Evolutionary conservation across 2,113 vertebrate species (phyloP).

Genomic region (Elanus axillaris): DNA sequence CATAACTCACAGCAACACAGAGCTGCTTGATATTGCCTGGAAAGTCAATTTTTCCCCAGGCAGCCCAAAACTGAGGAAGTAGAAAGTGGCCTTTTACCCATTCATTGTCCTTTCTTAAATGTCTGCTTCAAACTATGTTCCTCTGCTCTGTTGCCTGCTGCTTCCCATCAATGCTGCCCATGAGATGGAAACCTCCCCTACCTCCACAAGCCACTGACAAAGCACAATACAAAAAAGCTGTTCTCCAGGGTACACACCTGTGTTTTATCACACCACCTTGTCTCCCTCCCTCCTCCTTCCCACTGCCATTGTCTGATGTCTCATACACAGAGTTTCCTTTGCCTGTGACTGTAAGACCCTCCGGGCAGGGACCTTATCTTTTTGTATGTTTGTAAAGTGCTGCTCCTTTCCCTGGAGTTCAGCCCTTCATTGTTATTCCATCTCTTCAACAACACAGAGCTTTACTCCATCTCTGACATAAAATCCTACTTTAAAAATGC

Average conservation of each 20-base stretch:
- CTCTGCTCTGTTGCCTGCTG: background rate
- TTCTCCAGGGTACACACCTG: slow-evolving; percentile 24
- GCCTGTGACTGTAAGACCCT: background rate
- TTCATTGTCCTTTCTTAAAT: background rate
- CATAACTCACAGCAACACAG: background rate
- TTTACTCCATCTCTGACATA: slow-evolving; percentile 15
- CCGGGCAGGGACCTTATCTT: background rate
- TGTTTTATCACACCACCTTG: slow-evolving; percentile 1
- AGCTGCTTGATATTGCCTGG: background rate
- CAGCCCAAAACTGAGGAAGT: background rate
- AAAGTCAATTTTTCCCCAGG: background rate
- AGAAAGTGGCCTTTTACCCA: background rate
- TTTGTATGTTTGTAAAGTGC: background rate
- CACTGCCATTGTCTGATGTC: slow-evolving; percentile 14
- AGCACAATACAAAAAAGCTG: background rate
- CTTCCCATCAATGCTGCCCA: background rate
- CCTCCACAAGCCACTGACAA: background rate
- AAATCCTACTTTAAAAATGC: slow-evolving; percentile 15
- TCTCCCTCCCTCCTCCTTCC: background rate
- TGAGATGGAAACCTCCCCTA: background rate
- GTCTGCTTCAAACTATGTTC: background rate
- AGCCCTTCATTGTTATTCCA: background rate
- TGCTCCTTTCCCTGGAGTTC: background rate
- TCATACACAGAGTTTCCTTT: background rate
- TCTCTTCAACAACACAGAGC: background rate